Percentiles rank a stretch among this genome's conserved stretches.
phyloP scores from a whole-genome alignment of 2,797 vertebrate genomes.

The Champsocephalus gunnari region DNA sequence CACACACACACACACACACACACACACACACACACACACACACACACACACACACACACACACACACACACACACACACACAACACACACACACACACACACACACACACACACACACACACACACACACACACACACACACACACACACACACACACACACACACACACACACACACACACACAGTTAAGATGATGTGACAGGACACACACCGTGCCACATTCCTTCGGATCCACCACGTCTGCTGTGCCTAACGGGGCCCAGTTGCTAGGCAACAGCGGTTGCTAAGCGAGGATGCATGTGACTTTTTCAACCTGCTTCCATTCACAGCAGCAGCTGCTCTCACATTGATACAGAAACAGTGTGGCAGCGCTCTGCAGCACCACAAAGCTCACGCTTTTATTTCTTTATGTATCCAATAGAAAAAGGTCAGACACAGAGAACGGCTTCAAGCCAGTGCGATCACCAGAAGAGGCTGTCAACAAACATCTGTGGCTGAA shows the following conservation, averaged over 20 bases:
- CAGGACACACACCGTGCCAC: slow-evolving; percentile 17
- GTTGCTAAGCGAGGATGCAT: slow-evolving; percentile 81
- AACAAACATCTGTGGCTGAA: neutral
- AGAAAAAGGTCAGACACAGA: slow-evolving; percentile 14
- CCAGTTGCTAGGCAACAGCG: slow-evolving; percentile 84
- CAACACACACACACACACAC: no score
- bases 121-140: no score
- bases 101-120: no score
- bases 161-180: slow-evolving; percentile 21
- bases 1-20: no score
- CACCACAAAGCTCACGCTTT: slow-evolving; percentile 5
- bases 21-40: no score
- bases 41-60: neutral
- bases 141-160: neutral
- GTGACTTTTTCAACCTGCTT: slow-evolving; percentile 71
- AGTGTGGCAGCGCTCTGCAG: slow-evolving; percentile 18
- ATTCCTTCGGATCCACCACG: slow-evolving; percentile 68
- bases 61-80: slow-evolving; percentile 15
- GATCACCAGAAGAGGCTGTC: neutral
- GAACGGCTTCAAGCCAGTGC: neutral
- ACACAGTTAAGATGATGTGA: slow-evolving; percentile 5
- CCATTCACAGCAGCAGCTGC: slow-evolving; percentile 59
- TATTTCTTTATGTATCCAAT: slow-evolving; percentile 7
- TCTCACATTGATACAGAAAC: slow-evolving; percentile 38
- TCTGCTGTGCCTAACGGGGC: slow-evolving; percentile 63